These are phyloP conservation scores for Nephila pilipes DNA, from an alignment of 1,140 invertebrate species.

Conservation along the genomic window DNA sequence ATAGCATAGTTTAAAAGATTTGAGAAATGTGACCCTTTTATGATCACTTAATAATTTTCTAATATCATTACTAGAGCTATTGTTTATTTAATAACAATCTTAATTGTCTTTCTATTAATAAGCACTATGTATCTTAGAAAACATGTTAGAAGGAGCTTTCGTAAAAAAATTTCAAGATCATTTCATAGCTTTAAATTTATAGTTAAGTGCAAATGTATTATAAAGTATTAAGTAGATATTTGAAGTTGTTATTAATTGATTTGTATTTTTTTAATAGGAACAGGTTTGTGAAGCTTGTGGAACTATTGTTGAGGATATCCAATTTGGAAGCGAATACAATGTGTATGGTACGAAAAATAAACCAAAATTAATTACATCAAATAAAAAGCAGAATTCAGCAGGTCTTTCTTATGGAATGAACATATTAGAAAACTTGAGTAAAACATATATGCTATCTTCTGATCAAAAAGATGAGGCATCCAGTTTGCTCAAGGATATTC, in stretches of 20 bases:
- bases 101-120: no score
- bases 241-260: not conserved
- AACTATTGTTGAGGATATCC: slow-evolving; percentile 13
- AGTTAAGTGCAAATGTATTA: no score
- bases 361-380: not conserved
- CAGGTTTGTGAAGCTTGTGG: slow-evolving; percentile 67
- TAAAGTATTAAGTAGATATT: no score
- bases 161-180: no score
- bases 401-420: slow-evolving; percentile 26
- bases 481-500: not conserved
- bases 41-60: no score
- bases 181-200: no score
- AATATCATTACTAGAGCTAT: no score
- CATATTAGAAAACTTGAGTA: not conserved
- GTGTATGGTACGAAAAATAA: not conserved
- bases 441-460: not conserved
- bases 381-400: not conserved
- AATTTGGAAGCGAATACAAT: not conserved
- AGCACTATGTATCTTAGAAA: no score
- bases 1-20: no score
- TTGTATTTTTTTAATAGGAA: slow-evolving; percentile 5
- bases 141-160: no score
- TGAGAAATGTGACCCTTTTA: no score
- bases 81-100: no score
- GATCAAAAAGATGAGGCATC: not conserved